Evolutionary conservation across 2,888 invertebrate species (phyloP).

Genomic region (Phorcus lineatus): DNA sequence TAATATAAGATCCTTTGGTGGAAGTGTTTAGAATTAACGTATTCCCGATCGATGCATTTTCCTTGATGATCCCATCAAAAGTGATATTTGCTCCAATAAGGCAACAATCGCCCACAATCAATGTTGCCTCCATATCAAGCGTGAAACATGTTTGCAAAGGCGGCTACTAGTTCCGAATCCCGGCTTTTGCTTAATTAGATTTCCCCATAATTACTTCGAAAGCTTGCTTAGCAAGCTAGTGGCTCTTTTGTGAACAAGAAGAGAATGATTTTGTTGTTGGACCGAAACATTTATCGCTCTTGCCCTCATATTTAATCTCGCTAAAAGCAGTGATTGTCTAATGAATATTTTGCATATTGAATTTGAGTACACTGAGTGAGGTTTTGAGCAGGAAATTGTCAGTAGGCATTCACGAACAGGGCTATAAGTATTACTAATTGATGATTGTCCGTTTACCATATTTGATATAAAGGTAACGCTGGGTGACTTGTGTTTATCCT

Average conservation of each 20-base stretch:
- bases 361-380: neutral
- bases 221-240: neutral
- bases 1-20: neutral
- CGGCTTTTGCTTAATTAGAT: constrained; percentile 14
- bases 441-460: no score
- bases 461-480: no score
- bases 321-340: neutral
- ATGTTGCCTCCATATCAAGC: constrained; percentile 17
- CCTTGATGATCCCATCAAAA: constrained; percentile 25
- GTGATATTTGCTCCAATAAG: constrained; percentile 24
- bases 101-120: constrained; percentile 21
- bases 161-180: neutral
- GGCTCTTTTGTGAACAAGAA: neutral
- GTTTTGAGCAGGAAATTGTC: no score
- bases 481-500: no score
- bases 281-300: neutral
- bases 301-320: neutral
- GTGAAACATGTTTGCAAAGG: constrained; percentile 11
- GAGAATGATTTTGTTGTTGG: neutral
- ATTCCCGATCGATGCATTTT: neutral
- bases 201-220: constrained; percentile 2
- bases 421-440: no score
- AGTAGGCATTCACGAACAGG: no score
- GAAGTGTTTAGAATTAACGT: neutral
- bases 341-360: neutral